A percentile compares a stretch with the other conserved stretches of the same genome.
Evolutionary conservation across 2,888 invertebrate genomes (phyloP).

Genomic region (Tetrapedia diversipes): DNA sequence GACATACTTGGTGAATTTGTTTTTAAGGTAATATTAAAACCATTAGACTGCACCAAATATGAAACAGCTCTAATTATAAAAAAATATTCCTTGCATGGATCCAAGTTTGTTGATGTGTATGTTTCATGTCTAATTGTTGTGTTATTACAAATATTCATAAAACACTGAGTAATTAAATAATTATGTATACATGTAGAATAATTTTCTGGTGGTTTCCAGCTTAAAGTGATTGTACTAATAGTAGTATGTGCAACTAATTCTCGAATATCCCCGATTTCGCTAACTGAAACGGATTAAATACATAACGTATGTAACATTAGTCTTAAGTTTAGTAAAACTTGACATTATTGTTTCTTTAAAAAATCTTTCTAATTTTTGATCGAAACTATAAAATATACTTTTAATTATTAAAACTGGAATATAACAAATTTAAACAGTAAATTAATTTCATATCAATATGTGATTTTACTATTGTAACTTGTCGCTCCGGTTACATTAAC

Average conservation of each 20-base stretch:
- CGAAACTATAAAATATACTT: not conserved
- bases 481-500: conserved; percentile 31
- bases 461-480: conserved; percentile 49
- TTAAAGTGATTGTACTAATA: conserved; percentile 32
- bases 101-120: conserved; percentile 41
- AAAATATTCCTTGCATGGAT: conserved; percentile 49
- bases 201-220: conserved; percentile 50
- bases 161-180: conserved; percentile 49
- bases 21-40: conserved; percentile 46
- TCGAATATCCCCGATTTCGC: conserved; percentile 47
- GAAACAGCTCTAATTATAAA: conserved; percentile 50
- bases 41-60: conserved; percentile 34
- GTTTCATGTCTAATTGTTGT: not conserved
- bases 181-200: conserved; percentile 45
- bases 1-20: conserved; percentile 73
- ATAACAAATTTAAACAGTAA: not conserved
- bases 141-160: conserved; percentile 27
- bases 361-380: not conserved
- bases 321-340: not conserved
- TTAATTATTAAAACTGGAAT: not conserved
- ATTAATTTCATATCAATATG: conserved; percentile 2
- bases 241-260: conserved; percentile 14
- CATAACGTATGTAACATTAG: not conserved
- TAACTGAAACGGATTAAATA: conserved; percentile 36
- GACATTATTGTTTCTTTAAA: not conserved